These are phyloP conservation scores for Hydropsyche betteni DNA, from an alignment of 2,888 invertebrate genomes.

Conservation along the genomic window DNA sequence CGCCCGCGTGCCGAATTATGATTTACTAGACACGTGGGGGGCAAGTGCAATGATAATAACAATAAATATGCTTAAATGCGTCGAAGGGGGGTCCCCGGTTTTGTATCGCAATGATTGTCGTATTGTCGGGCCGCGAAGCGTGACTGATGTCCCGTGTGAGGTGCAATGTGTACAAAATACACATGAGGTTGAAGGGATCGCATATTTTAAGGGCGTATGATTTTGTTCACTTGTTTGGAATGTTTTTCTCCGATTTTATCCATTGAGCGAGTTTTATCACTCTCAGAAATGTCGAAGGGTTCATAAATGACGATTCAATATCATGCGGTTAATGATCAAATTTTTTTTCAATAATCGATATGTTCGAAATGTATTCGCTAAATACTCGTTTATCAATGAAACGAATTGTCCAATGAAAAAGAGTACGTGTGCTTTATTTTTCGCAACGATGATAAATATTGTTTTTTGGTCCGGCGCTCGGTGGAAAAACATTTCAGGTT, in stretches of 20 bases:
- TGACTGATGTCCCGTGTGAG: conserved; percentile 29
- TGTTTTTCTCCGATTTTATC: conserved; percentile 20
- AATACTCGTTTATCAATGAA: no score
- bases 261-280: not conserved
- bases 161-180: conserved; percentile 6
- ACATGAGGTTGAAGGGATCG: not conserved
- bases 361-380: no score
- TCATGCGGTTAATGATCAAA: no score
- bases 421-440: no score
- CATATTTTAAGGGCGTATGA: conserved; percentile 47
- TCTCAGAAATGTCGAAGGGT: no score
- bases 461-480: conserved; percentile 3
- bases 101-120: conserved; percentile 48
- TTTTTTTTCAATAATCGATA: no score
- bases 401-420: no score
- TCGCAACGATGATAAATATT: no score
- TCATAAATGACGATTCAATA: no score
- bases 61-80: conserved; percentile 42
- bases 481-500: conserved; percentile 10
- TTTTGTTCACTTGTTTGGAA: conserved; percentile 47
- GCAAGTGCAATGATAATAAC: conserved; percentile 48
- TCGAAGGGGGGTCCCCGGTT: conserved; percentile 2
- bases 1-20: conserved; percentile 37
- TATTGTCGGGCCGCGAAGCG: conserved; percentile 49
- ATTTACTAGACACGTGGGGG: conserved; percentile 37